Evolutionary conservation across 1,140 invertebrate species (phyloP).

Genomic region (Rhagoletis pomonella): DNA sequence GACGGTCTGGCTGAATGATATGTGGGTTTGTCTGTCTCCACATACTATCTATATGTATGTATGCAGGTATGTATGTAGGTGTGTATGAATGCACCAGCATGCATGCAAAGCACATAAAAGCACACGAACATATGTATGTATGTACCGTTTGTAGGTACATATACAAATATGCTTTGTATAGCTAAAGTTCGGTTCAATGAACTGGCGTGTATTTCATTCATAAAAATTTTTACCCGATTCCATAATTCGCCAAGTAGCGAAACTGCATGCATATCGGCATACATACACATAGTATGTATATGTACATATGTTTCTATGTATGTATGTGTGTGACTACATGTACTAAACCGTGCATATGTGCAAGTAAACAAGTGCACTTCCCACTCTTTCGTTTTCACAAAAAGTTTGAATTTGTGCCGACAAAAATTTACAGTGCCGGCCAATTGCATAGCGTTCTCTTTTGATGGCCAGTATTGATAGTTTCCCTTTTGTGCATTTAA

Average conservation of each 20-base stretch:
- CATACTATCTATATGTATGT: background rate
- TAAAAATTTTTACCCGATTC: constrained; percentile 59
- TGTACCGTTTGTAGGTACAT: background rate
- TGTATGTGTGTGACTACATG: no score
- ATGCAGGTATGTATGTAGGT: background rate
- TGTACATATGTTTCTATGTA: no score
- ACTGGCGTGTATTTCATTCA: constrained; percentile 58
- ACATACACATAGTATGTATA: background rate
- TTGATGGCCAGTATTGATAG: no score
- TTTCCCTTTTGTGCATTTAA: no score
- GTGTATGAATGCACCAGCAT: background rate
- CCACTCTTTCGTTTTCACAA: background rate
- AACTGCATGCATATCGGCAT: background rate
- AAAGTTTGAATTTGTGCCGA: no score
- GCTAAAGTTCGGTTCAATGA: constrained; percentile 54
- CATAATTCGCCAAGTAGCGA: constrained; percentile 43
- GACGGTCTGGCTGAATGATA: background rate
- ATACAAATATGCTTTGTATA: no score
- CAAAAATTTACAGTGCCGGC: no score
- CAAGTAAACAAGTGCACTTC: constrained; percentile 31
- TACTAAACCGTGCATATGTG: no score
- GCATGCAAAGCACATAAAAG: background rate
- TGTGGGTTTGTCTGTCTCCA: background rate
- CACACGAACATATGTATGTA: background rate
- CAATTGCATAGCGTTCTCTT: no score